A percentile compares a stretch with the other conserved stretches of the same genome.
phyloP scores from a whole-genome alignment of 2,113 vertebrate genomes.

The Cynopterus brachyotis region DNA sequence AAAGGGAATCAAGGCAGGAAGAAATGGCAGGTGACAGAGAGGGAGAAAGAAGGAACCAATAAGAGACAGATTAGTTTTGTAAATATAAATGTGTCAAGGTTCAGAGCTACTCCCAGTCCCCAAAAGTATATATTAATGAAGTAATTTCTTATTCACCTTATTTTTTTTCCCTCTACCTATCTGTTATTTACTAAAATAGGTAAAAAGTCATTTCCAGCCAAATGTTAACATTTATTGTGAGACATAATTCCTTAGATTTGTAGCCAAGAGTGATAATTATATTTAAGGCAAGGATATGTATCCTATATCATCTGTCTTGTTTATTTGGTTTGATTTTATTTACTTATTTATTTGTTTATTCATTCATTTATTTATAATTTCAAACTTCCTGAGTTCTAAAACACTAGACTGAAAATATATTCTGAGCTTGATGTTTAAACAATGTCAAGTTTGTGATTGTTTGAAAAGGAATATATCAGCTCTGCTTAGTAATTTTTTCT shows the following conservation, averaged over 20 bases:
- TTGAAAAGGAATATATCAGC: not conserved
- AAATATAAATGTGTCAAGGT: not conserved
- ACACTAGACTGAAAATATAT: not conserved
- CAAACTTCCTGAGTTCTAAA: not conserved
- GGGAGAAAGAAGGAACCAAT: not conserved
- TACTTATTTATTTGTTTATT: not conserved
- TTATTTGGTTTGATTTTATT: not conserved
- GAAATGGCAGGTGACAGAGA: not conserved
- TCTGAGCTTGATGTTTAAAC: not conserved
- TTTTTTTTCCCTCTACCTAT: not conserved
- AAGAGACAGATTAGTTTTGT: not conserved
- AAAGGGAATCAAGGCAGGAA: not conserved
- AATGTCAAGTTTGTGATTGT: not conserved
- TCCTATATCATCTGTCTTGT: not conserved
- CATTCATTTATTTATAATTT: not conserved
- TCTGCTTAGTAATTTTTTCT: not conserved
- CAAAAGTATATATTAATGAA: not conserved
- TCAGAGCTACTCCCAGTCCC: not conserved
- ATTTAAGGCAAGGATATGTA: not conserved
- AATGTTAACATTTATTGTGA: not conserved
- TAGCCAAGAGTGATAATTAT: not conserved
- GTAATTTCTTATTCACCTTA: not conserved
- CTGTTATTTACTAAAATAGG: slow-evolving; percentile 4
- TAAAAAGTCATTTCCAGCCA: not conserved
- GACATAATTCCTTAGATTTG: not conserved